A percentile compares a stretch with the other conserved stretches of the same genome.
These are phyloP conservation scores for Sebastes matsubarae DNA, from an alignment of 2,797 vertebrate genomes.

Conservation along the genomic window DNA sequence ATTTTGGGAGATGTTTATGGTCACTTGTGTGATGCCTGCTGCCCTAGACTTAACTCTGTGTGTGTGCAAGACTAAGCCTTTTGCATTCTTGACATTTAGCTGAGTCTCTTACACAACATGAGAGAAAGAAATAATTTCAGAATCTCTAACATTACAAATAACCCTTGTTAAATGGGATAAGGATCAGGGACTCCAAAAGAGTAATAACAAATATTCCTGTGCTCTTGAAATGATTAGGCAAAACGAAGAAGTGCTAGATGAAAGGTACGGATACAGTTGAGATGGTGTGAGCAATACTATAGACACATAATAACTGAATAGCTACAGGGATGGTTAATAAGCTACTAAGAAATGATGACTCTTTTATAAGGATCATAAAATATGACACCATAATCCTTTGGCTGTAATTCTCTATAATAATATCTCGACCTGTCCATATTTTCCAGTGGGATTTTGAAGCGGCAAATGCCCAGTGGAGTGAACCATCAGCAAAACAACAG, in stretches of 20 bases:
- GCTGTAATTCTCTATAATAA: not conserved
- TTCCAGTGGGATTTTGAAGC: slow-evolving; percentile 85
- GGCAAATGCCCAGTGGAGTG: slow-evolving; percentile 68
- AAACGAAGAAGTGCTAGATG: too few relatives aligned
- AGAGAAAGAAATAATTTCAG: slow-evolving; percentile 1
- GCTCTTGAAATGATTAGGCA: too few relatives aligned
- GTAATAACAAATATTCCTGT: not conserved
- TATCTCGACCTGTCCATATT: slow-evolving; percentile 39
- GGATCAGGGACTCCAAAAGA: not conserved
- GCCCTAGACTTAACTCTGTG: slow-evolving; percentile 47
- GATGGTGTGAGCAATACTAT: too few relatives aligned
- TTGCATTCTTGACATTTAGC: slow-evolving; percentile 7
- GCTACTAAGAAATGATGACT: not conserved
- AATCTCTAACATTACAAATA: not conserved
- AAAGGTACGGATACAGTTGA: not conserved
- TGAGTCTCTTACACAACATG: not conserved
- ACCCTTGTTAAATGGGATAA: not conserved
- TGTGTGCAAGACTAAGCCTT: slow-evolving; percentile 23
- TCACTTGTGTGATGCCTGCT: slow-evolving; percentile 57
- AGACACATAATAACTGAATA: not conserved
- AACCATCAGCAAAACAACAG: slow-evolving; percentile 40
- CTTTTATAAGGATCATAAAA: not conserved
- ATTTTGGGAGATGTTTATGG: slow-evolving; percentile 75
- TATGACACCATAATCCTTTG: not conserved
- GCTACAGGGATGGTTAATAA: not conserved